Percentiles rank a stretch among this genome's conserved stretches.
These are phyloP conservation scores for Delphinapterus leucas DNA, from an alignment of 2,113 vertebrate genomes.

Conservation along the genomic window DNA sequence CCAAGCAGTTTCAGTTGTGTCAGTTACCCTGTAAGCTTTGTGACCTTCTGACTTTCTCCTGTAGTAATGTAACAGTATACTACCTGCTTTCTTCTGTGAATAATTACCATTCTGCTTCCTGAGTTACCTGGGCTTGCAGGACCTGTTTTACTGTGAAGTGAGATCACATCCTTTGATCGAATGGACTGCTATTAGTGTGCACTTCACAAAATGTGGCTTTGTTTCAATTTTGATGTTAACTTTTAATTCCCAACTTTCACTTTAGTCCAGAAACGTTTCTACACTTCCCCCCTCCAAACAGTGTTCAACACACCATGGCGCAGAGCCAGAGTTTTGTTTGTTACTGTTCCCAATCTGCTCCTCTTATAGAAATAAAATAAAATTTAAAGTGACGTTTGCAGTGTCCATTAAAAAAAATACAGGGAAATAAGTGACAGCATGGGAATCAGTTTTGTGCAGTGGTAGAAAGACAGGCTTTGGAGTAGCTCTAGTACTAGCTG, in stretches of 20 bases:
- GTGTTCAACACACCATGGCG: background rate
- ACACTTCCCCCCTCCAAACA: background rate
- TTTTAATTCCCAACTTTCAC: constrained; percentile 56
- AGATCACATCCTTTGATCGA: constrained; percentile 88
- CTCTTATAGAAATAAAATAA: background rate
- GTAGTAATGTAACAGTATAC: constrained; percentile 80
- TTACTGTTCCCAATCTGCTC: background rate
- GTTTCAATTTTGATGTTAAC: constrained; percentile 69
- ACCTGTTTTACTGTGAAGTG: constrained; percentile 92
- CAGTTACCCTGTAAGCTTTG: constrained; percentile 69
- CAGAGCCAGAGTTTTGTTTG: background rate
- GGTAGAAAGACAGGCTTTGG: background rate
- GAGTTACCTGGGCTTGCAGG: constrained; percentile 89
- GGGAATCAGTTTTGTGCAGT: background rate
- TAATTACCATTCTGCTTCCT: constrained; percentile 86
- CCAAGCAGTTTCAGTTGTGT: constrained; percentile 55
- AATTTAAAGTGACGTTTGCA: background rate
- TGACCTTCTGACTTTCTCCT: constrained; percentile 82
- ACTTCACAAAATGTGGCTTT: constrained; percentile 80
- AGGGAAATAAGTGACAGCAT: background rate
- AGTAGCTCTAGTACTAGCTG: background rate
- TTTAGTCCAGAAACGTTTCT: background rate
- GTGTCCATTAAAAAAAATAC: background rate
- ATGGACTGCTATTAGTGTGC: constrained; percentile 67
- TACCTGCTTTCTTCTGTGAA: constrained; percentile 80